Evolutionary conservation across 1,140 invertebrate genomes (phyloP).

Genomic region (Epicauta chinensis): DNA sequence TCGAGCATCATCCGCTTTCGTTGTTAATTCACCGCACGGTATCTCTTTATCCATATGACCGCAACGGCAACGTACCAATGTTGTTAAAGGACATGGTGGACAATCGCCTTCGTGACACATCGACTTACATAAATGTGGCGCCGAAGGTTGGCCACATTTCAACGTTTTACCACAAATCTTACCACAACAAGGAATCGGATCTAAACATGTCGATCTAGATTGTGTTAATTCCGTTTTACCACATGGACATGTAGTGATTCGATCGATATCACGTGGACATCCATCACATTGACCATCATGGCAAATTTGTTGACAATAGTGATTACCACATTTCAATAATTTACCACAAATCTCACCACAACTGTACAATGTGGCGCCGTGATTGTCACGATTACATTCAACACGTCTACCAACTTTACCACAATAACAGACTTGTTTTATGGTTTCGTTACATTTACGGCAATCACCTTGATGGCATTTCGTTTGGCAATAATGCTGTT

Average conservation of each 20-base stretch:
- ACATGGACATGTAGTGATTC: conserved; percentile 76
- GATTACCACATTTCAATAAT: conserved; percentile 66
- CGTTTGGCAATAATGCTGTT: conserved; percentile 62
- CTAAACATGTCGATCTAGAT: conserved; percentile 64
- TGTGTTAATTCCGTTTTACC: conserved; percentile 58
- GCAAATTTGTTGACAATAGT: conserved; percentile 66
- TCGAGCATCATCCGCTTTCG: conserved; percentile 62
- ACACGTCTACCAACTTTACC: conserved; percentile 46
- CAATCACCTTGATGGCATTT: conserved; percentile 76
- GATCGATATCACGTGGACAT: conserved; percentile 58
- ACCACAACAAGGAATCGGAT: conserved; percentile 81
- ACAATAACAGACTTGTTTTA: conserved; percentile 49
- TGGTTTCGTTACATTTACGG: conserved; percentile 54
- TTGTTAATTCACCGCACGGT: conserved; percentile 65
- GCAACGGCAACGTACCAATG: conserved; percentile 81
- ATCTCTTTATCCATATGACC: conserved; percentile 80
- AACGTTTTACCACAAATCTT: conserved; percentile 72
- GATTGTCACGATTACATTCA: conserved; percentile 46
- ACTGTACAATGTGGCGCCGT: conserved; percentile 43
- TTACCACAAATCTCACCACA: conserved; percentile 67
- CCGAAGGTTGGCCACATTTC: conserved; percentile 67
- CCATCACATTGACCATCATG: conserved; percentile 59
- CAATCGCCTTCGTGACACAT: conserved; percentile 76
- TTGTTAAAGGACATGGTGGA: conserved; percentile 71
- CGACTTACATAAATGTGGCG: conserved; percentile 62